Conservation (phyloP, 2,888 invertebrate genomes). For the Cerastis leucographa region DNA sequence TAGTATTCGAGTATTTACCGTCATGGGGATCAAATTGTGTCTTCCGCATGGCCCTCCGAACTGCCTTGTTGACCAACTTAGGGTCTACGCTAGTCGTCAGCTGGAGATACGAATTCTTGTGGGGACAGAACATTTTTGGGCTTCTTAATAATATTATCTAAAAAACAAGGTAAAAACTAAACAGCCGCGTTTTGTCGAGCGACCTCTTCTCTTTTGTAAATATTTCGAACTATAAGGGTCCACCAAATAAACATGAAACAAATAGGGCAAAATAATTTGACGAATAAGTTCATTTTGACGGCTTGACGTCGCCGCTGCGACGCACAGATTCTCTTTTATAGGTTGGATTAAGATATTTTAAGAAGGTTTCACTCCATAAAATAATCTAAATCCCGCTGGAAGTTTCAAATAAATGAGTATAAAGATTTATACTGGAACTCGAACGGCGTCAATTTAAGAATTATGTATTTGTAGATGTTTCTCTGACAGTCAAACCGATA, state of each 20-base stretch:
- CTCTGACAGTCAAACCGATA: neutral
- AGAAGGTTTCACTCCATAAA: slow-evolving; percentile 27
- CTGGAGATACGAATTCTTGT: slow-evolving; percentile 87
- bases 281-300: slow-evolving; percentile 37
- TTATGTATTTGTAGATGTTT: neutral
- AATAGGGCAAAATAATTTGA: slow-evolving; percentile 54
- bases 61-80: slow-evolving; percentile 84
- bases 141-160: neutral
- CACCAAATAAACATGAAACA: slow-evolving; percentile 49
- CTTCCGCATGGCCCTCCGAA: slow-evolving; percentile 81
- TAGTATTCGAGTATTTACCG: slow-evolving; percentile 71
- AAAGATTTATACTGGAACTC: neutral
- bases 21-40: slow-evolving; percentile 75
- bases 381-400: neutral
- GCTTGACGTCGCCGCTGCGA: neutral
- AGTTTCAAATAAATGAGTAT: neutral
- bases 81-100: slow-evolving; percentile 83
- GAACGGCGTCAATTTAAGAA: neutral
- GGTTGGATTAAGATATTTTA: neutral
- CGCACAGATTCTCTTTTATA: slow-evolving; percentile 5
- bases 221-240: slow-evolving; percentile 41
- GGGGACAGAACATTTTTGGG: slow-evolving; percentile 81
- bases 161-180: slow-evolving; percentile 14
- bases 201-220: slow-evolving; percentile 33
- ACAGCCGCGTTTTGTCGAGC: slow-evolving; percentile 8